A percentile compares a stretch with the other conserved stretches of the same genome.
These are phyloP conservation scores for Ailurus styani DNA, from an alignment of 2,113 vertebrate genomes.

Conservation along the genomic window DNA sequence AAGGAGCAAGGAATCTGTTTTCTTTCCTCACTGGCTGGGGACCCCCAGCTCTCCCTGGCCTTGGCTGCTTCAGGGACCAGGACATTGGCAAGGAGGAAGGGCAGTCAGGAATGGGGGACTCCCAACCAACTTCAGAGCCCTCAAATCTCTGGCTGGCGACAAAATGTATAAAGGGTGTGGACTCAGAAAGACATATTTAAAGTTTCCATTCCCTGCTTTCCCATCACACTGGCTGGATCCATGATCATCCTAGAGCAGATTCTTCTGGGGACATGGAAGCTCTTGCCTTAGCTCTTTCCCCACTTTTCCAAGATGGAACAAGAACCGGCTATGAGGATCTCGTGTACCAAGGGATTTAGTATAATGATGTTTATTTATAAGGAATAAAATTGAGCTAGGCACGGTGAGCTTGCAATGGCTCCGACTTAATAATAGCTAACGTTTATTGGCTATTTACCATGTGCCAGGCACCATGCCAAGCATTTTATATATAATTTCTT, in stretches of 20 bases:
- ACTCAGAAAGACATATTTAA: not conserved
- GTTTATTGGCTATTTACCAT: constrained; percentile 50
- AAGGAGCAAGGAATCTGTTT: not conserved
- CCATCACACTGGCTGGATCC: not conserved
- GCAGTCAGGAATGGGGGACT: no score
- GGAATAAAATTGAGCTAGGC: constrained; percentile 49
- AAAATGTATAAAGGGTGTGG: not conserved
- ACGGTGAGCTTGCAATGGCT: not conserved
- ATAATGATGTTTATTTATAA: constrained; percentile 53
- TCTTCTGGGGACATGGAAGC: not conserved
- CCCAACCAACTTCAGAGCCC: not conserved
- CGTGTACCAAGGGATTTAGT: constrained; percentile 13
- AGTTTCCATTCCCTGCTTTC: not conserved
- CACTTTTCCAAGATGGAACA: not conserved
- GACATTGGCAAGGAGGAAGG: not conserved
- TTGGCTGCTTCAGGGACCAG: not conserved
- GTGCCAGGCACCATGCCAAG: constrained; percentile 1
- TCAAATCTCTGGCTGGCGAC: not conserved
- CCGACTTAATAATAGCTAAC: constrained; percentile 39
- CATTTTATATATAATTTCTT: not conserved
- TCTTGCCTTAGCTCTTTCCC: not conserved
- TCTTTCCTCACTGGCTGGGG: not conserved
- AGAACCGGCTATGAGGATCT: not conserved
- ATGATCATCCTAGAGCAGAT: not conserved
- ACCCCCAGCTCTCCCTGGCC: not conserved